These are phyloP conservation scores for Latrodectus hesperus DNA, from an alignment of 2,888 invertebrate genomes.

Conservation along the genomic window DNA sequence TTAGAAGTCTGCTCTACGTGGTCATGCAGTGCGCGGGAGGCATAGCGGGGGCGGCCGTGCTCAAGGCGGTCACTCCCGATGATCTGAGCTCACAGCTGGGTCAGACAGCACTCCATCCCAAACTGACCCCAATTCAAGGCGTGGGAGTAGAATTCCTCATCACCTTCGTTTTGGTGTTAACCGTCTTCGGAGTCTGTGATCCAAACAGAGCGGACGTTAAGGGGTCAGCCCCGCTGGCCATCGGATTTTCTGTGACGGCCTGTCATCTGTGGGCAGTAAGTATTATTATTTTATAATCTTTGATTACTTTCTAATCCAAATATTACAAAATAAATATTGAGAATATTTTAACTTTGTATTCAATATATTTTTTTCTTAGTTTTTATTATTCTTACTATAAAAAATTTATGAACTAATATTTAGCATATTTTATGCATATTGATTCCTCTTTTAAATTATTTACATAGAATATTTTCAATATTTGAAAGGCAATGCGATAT, in stretches of 20 bases:
- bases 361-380: too few relatives aligned
- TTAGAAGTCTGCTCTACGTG: constrained; percentile 86
- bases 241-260: constrained; percentile 88
- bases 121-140: constrained; percentile 83
- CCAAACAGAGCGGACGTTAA: constrained; percentile 85
- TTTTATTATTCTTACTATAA: too few relatives aligned
- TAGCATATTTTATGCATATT: too few relatives aligned
- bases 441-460: too few relatives aligned
- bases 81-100: constrained; percentile 80
- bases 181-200: constrained; percentile 89
- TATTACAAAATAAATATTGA: too few relatives aligned
- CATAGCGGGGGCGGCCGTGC: constrained; percentile 75
- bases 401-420: too few relatives aligned
- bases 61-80: constrained; percentile 76
- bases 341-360: too few relatives aligned
- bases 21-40: constrained; percentile 88
- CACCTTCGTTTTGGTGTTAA: constrained; percentile 89
- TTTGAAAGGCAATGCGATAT: too few relatives aligned
- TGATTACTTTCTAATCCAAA: not conserved
- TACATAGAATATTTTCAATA: too few relatives aligned
- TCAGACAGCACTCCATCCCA: constrained; percentile 80
- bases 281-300: constrained; percentile 70
- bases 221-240: constrained; percentile 87
- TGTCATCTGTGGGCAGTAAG: constrained; percentile 91
- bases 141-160: constrained; percentile 88